Evolutionary conservation across 1,140 invertebrate species (phyloP).

Genomic region (Pseudachorutes palmiensis): DNA sequence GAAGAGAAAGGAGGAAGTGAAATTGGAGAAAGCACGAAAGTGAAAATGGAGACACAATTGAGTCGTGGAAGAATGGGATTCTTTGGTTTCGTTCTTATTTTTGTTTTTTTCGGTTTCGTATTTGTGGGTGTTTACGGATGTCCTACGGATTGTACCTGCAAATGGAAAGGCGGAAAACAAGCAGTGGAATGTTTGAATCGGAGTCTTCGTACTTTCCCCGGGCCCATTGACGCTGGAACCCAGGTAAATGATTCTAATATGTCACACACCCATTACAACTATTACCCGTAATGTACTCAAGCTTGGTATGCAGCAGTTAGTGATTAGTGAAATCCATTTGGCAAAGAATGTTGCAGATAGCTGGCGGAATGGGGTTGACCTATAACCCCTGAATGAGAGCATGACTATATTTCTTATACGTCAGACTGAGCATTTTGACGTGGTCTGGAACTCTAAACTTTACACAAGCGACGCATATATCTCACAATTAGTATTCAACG

Average conservation of each 20-base stretch:
- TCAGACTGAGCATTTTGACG: neutral
- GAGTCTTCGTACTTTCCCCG: conserved; percentile 42
- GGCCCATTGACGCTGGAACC: conserved; percentile 33
- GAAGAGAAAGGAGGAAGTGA: neutral
- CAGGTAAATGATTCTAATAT: conserved; percentile 31
- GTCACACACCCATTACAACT: too few species aligned
- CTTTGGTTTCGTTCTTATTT: neutral
- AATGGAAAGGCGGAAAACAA: conserved; percentile 85
- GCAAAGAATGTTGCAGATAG: too few species aligned
- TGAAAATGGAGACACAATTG: conserved; percentile 1
- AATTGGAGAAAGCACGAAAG: neutral
- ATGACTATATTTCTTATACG: too few species aligned
- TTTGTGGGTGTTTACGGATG: conserved; percentile 39
- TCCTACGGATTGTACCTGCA: conserved; percentile 68
- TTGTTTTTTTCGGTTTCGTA: neutral
- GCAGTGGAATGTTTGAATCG: conserved; percentile 75
- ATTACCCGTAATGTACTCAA: too few species aligned
- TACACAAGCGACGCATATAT: neutral
- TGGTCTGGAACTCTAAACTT: too few species aligned
- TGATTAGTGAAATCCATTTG: too few species aligned
- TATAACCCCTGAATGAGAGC: too few species aligned
- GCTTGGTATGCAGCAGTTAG: too few species aligned
- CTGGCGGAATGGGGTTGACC: too few species aligned
- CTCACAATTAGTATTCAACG: neutral
- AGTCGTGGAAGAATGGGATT: neutral